Percentiles rank a stretch among this genome's conserved stretches.
Evolutionary conservation across 2,797 vertebrate genomes (phyloP).

Genomic region (Nannoperca australis): DNA sequence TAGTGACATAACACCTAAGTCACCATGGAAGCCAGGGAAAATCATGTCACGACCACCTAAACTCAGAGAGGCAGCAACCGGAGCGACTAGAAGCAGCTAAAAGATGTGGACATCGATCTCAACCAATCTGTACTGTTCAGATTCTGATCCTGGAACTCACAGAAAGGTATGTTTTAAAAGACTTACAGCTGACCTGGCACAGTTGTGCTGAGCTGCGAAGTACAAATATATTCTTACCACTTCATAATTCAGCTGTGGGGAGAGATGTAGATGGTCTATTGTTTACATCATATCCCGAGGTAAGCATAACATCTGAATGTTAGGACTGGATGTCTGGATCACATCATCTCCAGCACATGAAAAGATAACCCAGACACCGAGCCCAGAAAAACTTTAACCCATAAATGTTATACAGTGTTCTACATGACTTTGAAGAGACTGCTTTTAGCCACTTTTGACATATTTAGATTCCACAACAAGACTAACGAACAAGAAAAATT

Average conservation of each 20-base stretch:
- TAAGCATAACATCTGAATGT: slow-evolving; percentile 62
- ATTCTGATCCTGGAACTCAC: slow-evolving; percentile 13
- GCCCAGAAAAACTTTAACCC: neutral
- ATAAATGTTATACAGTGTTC: slow-evolving; percentile 1
- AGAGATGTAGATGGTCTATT: slow-evolving; percentile 30
- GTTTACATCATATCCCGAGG: slow-evolving; percentile 48
- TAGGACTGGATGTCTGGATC: slow-evolving; percentile 56
- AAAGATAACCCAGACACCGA: slow-evolving; percentile 27
- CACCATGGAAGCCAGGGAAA: slow-evolving; percentile 47
- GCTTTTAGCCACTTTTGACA: slow-evolving; percentile 26
- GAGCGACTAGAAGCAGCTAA: slow-evolving; percentile 32
- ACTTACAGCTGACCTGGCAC: slow-evolving; percentile 27
- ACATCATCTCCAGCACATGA: slow-evolving; percentile 31
- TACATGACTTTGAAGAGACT: slow-evolving; percentile 3
- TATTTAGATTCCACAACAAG: slow-evolving; percentile 28
- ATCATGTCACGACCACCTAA: slow-evolving; percentile 61
- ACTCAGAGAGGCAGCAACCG: slow-evolving; percentile 30
- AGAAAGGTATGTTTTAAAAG: slow-evolving; percentile 33
- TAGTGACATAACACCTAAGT: slow-evolving; percentile 58
- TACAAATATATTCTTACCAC: slow-evolving; percentile 25
- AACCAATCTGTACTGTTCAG: slow-evolving; percentile 23
- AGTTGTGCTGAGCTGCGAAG: slow-evolving; percentile 29
- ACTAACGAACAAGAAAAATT: neutral
- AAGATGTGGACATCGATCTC: slow-evolving; percentile 35
- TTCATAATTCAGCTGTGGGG: slow-evolving; percentile 34